Evolutionary conservation across 2,797 vertebrate species (phyloP).

Genomic region (Coranthus polyacanthus): DNA sequence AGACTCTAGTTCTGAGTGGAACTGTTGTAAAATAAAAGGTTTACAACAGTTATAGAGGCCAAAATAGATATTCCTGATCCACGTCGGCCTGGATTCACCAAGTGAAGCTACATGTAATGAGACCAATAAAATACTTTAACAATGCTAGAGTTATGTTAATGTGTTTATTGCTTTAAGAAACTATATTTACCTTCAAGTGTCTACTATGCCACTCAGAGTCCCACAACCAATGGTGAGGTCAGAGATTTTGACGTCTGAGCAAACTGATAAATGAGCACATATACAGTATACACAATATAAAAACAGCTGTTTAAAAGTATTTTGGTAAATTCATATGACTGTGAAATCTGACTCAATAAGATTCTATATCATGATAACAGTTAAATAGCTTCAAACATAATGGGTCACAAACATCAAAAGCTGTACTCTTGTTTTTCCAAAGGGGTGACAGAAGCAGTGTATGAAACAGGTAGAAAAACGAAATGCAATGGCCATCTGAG

Average conservation of each 20-base stretch:
- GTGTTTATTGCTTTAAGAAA: slow-evolving; percentile 88
- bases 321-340: slow-evolving; percentile 78
- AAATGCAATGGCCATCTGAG: slow-evolving; percentile 68
- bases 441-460: slow-evolving; percentile 65
- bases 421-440: slow-evolving; percentile 58
- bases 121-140: slow-evolving; percentile 74
- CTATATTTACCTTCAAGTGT: slow-evolving; percentile 82
- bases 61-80: slow-evolving; percentile 63
- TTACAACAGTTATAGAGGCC: slow-evolving; percentile 54
- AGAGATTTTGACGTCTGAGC: slow-evolving; percentile 78
- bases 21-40: slow-evolving; percentile 40
- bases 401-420: slow-evolving; percentile 71
- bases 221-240: slow-evolving; percentile 78
- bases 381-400: slow-evolving; percentile 75
- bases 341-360: slow-evolving; percentile 63
- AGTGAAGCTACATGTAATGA: slow-evolving; percentile 77
- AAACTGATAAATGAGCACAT: slow-evolving; percentile 80
- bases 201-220: slow-evolving; percentile 81
- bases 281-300: slow-evolving; percentile 83
- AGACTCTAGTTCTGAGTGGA: slow-evolving; percentile 53
- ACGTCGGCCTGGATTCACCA: slow-evolving; percentile 58
- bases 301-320: slow-evolving; percentile 84
- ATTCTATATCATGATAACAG: slow-evolving; percentile 77
- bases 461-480: slow-evolving; percentile 48
- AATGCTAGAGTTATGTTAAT: slow-evolving; percentile 75